Evolutionary conservation across 2,888 invertebrate species (phyloP), one percentile per base, ranked within the genome.

Genomic region (Lathronympha strigana): DNA sequence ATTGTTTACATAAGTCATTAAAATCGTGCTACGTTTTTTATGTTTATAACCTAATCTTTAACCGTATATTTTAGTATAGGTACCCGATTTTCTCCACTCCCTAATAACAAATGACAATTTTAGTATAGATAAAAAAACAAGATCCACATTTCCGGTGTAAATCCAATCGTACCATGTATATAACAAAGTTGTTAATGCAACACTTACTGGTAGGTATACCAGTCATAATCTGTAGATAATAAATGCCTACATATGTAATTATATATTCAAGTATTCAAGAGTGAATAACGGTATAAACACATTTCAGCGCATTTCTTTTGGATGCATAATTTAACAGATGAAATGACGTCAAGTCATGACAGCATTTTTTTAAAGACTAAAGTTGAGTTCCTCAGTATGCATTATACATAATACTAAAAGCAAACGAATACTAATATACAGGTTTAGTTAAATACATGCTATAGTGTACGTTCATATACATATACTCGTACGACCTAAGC

Each of bases 291-390:
- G 33, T 33, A 3, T 11, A 11, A 33, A 33, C 9, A 9, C 33
- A 11, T 33, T 5, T 31, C 40, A 9, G 40, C 17, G 31, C 17
- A 54, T 54, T 54, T 54, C n/a, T 17, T 15, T 54, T 9, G n/a
- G 15, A n/a, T 15, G 25, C 17, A 15, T 31, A 17, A 19, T 33
- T 13, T 51, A 2, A 31, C 31, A 19, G 51, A 3, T 11, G 6
- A 9, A 51, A 17, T 51, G 13, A 1, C 9, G 49, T 49, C n/a
- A 25, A 49, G 13, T 19, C 25, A 38, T 40, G 43, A 47, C 33
- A 50, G 63, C 57, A 58, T 63, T 63, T 63, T 54, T 54, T 62
- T n/a, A n/a, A 33, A 63, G 28, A 57, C 21, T 49, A 61, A 62
- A 17, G 54, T 54, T 40, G 2, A 63, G 63, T 63, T 63, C 63